Evolutionary conservation across 2,113 vertebrate species (phyloP).

Genomic region (Euleptes europaea): DNA sequence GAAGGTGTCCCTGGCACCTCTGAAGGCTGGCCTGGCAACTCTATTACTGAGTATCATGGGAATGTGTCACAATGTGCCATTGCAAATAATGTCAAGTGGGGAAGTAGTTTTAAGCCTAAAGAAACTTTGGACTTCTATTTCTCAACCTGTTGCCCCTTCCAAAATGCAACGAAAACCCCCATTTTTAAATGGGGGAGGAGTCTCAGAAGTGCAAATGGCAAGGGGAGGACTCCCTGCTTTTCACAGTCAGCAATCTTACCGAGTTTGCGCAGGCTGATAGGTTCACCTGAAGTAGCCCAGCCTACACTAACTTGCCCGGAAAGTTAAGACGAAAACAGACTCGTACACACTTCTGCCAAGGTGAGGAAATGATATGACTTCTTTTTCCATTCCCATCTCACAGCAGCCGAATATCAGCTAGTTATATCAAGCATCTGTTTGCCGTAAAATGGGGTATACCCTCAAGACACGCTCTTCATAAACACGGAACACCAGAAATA

Average conservation of each 20-base stretch:
- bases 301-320: not conserved
- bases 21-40: too few relatives aligned
- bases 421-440: conserved; percentile 66
- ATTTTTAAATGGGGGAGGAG: not conserved
- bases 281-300: not conserved
- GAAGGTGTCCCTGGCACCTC: too few relatives aligned
- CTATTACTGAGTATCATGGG: not conserved
- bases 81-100: too few relatives aligned
- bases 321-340: conserved; percentile 29
- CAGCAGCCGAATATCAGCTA: conserved; percentile 43
- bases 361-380: conserved; percentile 48
- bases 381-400: conserved; percentile 55
- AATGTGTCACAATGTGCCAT: not conserved
- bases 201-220: too few relatives aligned
- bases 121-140: not conserved
- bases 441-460: conserved; percentile 66
- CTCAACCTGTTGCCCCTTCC: too few relatives aligned
- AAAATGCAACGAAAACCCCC: not conserved
- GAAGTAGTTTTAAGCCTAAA: not conserved
- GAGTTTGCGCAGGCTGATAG: too few relatives aligned
- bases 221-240: too few relatives aligned
- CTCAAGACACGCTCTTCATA: conserved; percentile 68
- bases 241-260: too few relatives aligned
- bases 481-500: conserved; percentile 68
- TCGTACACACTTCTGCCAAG: conserved; percentile 28